Conservation (phyloP, 1,140 invertebrate genomes). For the Trissolcus basalis region DNA sequence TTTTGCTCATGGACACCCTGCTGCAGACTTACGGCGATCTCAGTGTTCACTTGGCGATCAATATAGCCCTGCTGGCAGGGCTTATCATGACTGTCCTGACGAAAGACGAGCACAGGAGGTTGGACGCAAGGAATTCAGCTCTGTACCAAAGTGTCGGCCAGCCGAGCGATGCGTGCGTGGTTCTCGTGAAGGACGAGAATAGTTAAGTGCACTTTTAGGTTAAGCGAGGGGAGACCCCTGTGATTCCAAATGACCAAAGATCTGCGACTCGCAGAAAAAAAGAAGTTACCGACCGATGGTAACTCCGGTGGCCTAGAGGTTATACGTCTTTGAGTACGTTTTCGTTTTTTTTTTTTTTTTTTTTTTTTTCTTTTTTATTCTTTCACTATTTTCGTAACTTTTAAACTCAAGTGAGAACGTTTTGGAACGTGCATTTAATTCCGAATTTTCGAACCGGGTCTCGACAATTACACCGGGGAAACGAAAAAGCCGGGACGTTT, state of each 20-base stretch:
- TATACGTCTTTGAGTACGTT: too few relatives aligned
- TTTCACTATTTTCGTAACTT: too few relatives aligned
- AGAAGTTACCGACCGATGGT: too few relatives aligned
- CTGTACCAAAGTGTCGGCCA: constrained; percentile 33
- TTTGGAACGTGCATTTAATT: constrained; percentile 5
- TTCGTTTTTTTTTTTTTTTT: too few relatives aligned
- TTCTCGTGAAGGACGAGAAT: constrained; percentile 7
- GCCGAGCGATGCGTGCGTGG: constrained; percentile 1
- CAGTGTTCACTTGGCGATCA: constrained; percentile 70
- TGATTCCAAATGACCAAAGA: too few relatives aligned
- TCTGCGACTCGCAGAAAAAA: too few relatives aligned
- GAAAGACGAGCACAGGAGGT: constrained; percentile 77
- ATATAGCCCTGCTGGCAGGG: constrained; percentile 73
- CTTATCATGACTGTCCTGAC: constrained; percentile 77
- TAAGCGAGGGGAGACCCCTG: too few relatives aligned
- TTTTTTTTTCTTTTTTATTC: too few relatives aligned
- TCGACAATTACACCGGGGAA: constrained; percentile 12
- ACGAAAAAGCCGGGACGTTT: constrained; percentile 5
- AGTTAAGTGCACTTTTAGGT: not conserved
- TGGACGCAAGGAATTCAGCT: constrained; percentile 64
- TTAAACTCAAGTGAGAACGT: too few relatives aligned
- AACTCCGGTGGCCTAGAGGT: too few relatives aligned
- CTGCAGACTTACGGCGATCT: constrained; percentile 63
- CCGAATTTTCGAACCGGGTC: not conserved
- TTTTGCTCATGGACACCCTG: constrained; percentile 66